Evolutionary conservation across 2,888 invertebrate species (phyloP).

Genomic region (Macrophya annulata): DNA sequence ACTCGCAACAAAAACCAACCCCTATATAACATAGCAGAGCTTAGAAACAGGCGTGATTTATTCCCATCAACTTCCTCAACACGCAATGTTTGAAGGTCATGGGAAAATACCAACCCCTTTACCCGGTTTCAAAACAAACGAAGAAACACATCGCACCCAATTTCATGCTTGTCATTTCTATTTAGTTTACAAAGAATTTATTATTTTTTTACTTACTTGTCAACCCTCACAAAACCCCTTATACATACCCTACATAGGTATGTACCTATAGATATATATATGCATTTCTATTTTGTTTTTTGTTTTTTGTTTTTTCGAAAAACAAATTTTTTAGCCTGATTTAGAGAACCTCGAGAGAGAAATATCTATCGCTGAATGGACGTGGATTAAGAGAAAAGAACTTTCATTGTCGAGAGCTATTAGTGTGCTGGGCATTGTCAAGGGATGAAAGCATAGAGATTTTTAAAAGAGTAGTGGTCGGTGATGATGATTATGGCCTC

Average conservation of each 20-base stretch:
- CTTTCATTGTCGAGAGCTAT: conserved; percentile 41
- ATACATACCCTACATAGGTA: background rate
- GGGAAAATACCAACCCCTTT: background rate
- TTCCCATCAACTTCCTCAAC: conserved; percentile 2
- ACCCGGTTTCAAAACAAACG: background rate
- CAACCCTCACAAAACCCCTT: background rate
- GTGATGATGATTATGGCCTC: conserved; percentile 24
- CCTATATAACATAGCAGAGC: background rate
- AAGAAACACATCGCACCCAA: background rate
- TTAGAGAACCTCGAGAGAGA: background rate
- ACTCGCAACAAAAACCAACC: conserved; percentile 2
- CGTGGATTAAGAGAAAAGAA: conserved; percentile 30
- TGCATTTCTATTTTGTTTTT: background rate
- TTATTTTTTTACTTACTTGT: background rate
- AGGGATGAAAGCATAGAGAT: conserved; percentile 42
- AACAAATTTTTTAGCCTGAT: background rate
- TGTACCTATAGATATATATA: background rate
- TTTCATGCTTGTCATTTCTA: background rate
- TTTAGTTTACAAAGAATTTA: background rate
- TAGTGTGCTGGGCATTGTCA: conserved; percentile 16
- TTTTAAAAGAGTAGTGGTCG: conserved; percentile 23
- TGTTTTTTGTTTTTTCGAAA: background rate
- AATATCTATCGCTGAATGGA: conserved; percentile 40
- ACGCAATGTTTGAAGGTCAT: conserved; percentile 29
- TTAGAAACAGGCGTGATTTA: conserved; percentile 1